phyloP scores from a whole-genome alignment of 2,888 invertebrate genomes.

The Nebria brevicollis region DNA sequence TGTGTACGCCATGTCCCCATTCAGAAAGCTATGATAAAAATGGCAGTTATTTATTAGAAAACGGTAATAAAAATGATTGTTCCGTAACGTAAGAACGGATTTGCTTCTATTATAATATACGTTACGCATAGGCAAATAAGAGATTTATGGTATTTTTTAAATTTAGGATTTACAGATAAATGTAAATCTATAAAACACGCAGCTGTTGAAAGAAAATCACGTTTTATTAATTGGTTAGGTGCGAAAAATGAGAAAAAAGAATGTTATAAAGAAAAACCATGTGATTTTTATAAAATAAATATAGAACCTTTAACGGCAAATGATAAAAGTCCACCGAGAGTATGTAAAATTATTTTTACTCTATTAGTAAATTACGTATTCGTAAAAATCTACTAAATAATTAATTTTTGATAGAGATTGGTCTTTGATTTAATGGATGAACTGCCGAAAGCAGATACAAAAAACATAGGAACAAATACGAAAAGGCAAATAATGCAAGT shows the following conservation, averaged over 20 bases:
- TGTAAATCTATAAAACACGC: constrained; percentile 6
- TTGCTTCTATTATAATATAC: no score
- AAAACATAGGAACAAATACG: constrained; percentile 53
- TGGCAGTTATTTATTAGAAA: not conserved
- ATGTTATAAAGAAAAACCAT: constrained; percentile 26
- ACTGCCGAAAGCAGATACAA: constrained; percentile 53
- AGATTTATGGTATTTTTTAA: not conserved
- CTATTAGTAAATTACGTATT: not conserved
- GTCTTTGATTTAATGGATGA: constrained; percentile 60
- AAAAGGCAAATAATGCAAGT: not conserved
- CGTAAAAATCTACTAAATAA: not conserved
- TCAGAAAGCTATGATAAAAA: not conserved
- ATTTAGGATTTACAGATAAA: not conserved
- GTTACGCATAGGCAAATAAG: not conserved
- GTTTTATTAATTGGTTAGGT: constrained; percentile 27
- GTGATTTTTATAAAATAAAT: constrained; percentile 54
- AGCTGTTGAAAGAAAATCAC: constrained; percentile 14
- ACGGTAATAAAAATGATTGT: not conserved
- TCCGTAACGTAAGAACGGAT: no score
- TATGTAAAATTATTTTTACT: constrained; percentile 39
- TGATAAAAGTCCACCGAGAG: constrained; percentile 51
- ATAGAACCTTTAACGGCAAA: constrained; percentile 50
- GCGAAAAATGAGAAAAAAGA: constrained; percentile 36
- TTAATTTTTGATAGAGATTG: constrained; percentile 55
- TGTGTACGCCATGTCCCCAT: not conserved